Base-by-base conservation (phyloP, 2,888 invertebrate genomes). In the Diloba caeruleocephala region DNA sequence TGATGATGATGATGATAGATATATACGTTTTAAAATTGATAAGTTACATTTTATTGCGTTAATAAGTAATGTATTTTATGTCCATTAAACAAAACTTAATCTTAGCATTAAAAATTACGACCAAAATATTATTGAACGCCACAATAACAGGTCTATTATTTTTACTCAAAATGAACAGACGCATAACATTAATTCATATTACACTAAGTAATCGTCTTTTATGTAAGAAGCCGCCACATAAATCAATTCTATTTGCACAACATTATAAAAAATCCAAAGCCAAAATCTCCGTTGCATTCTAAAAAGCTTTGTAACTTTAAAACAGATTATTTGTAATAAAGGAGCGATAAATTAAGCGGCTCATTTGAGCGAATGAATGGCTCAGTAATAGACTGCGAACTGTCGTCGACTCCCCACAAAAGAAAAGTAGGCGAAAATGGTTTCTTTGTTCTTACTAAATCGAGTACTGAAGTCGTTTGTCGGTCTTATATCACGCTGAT, bases 391-490 rank as follows among this genome's bases (percentile, higher is more conserved):
- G 89, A 91, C 85, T 89, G 87, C 78, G 86, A 87, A 85, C 85
- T 85, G 90, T 89, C 90, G 85, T 74, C 79, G 75, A 68, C 64
- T 72, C 79, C 77, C 82, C 83, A 86, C 90, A 90, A 89, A 89
- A 91, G 89, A 88, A 90, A 90, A 87, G 88, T 85, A 85, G 84
- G 79, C 75, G 78, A 79, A 79, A 81, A 83, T 75, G 81, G 77
- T 83, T 87, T 86, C 91, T 90, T 90, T 91, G 91, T 92, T 92
- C 90, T 90, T 88, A 84, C 80, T 85, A 88, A 90, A 90, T 90
- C 88, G 90, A 90, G 87, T 88, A 85, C 86, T 78, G 79, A 71
- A 82, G 86, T 84, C 89, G 89, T 90, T 90, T 90, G 89, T 89
- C 89, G 89, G 81, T 81, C 83, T 86, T 92, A 91, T 89, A 89